Evolutionary conservation across 2,113 vertebrate species (phyloP), one percentile per base, ranked within the genome.

Genomic region (Muscicapa adusta): DNA sequence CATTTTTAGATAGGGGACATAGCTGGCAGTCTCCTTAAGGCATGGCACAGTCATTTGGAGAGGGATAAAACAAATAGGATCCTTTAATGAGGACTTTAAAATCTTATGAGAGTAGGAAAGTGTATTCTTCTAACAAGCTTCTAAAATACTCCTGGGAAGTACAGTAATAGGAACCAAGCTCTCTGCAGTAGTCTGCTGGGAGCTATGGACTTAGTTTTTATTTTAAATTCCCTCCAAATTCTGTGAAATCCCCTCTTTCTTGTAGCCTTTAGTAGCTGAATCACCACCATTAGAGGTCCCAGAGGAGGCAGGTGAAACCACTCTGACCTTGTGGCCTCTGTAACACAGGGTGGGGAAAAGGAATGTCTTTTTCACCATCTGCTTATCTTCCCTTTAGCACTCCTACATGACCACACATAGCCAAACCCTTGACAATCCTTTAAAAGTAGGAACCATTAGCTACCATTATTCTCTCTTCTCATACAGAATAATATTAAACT

Each of bases 31-130:
- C 54, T 93, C 54, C 85, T 93, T 68, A 73, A 93, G 75, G 65
- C 53, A 88, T 28, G 76, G 24, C 33, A 47, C 19, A n/a, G 50
- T 89, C 77, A 79, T 76, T 56, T 88, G 76, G 62, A 88, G 66
- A 73, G 19, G 28, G 50, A 68, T 90, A 85, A 94, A 96, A 88
- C 79, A 89, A 94, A 73, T 5, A 66, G 47, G 18, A 62, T 76
- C 66, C 33, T 91, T 93, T 88, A 93, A 62, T 76, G 84, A 56
- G 73, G 38, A 42, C 33, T 96, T 80, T 18, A 73, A 93, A 88
- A 84, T 84, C 68, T 91, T 86, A 60, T 0, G 28, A 90, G 51
- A 63, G 9, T 45, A 80, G 56, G 67, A 47, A 88, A 83, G 28
- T 85, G 12, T 91, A 36, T 93, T 68, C 38, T 89, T 89, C 66